Base-by-base conservation (phyloP, 2,888 invertebrate species). In the Diaperis boleti region DNA sequence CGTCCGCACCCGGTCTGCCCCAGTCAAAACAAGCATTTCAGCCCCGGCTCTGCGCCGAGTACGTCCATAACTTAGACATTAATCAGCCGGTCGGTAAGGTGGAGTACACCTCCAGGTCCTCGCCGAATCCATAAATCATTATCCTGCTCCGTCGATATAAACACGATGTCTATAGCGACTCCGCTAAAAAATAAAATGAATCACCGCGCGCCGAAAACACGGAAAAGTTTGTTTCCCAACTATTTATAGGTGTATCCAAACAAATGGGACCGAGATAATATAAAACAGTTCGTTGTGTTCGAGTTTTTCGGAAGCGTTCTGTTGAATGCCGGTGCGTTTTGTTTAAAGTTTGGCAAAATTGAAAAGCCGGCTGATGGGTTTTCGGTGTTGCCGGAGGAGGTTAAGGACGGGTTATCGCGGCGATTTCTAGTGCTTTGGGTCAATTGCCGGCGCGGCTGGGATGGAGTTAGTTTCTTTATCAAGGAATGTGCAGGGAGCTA, bases 11-110 rank as follows among this genome's bases (percentile, higher is more conserved):
- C 68, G 68, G 73, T 74, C 69, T 66, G 65, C 74, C 76, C 72
- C 68, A 76, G 77, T 76, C 77, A 76, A 76, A 77, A 77, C 76
- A 77, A 76, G 74, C 66, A 72, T 73, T 72, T 72, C 72, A 73
- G 65, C 73, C 75, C 73, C 62, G 69, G 68, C 71, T 62, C 71
- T 70, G 67, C 66, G 68, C 72, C 69, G 67, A 72, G 66, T 71
- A 69, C 68, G 69, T 69, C 71, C 72, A 74, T 72, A 74, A 73
- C 71, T 72, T 69, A 69, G 63, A 66, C 76, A 78, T 78, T 76
- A 77, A 78, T 78, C 76, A 73, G 61, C 47, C 41, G 41, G 11
- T 18, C 45, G n/a, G 26, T 26, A 26, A 26, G 26, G n/a, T n/a
- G n/a, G n/a, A n/a, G n/a, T n/a, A n/a, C n/a, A n/a, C n/a, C n/a